phyloP scores from a whole-genome alignment of 2,797 vertebrate genomes.

The Characodon lateralis region DNA sequence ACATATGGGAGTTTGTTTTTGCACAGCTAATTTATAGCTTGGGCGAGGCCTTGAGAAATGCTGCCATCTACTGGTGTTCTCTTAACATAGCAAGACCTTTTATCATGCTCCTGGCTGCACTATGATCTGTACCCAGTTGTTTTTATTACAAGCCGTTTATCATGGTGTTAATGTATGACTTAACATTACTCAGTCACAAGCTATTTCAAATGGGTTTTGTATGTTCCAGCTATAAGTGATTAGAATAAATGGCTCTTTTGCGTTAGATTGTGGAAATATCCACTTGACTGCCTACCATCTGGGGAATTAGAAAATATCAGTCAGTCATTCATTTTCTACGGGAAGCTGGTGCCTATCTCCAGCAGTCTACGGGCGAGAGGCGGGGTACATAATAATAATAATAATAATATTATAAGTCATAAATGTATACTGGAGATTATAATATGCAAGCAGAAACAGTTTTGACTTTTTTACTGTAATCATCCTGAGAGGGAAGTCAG shows the following conservation, averaged over 20 bases:
- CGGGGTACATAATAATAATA: no score
- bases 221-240: background rate
- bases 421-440: background rate
- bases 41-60: slow-evolving; percentile 8
- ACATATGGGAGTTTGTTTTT: background rate
- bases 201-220: background rate
- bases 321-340: no score
- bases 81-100: slow-evolving; percentile 9
- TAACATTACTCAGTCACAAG: background rate
- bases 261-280: background rate
- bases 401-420: background rate
- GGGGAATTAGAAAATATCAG: background rate
- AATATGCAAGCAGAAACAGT: background rate
- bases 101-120: background rate
- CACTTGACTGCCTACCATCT: background rate
- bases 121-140: background rate
- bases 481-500: slow-evolving; percentile 19
- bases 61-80: slow-evolving; percentile 61
- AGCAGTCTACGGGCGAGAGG: no score
- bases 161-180: background rate
- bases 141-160: background rate
- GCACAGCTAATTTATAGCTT: background rate
- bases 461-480: background rate
- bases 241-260: background rate
- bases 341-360: no score